Conservation (phyloP, 1,140 invertebrate genomes). For the Plodia interpunctella region DNA sequence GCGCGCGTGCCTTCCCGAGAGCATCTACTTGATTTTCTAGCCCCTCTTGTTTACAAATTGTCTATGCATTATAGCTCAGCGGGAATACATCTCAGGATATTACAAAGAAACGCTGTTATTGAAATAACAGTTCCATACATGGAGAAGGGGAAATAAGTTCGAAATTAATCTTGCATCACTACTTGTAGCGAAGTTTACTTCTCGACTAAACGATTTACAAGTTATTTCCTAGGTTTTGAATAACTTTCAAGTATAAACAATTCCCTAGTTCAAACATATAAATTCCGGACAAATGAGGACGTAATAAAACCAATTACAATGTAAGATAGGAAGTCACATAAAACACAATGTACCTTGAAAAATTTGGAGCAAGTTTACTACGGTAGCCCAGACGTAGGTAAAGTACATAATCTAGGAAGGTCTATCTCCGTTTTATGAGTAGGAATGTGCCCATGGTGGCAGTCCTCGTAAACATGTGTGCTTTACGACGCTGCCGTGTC, state of each 20-base stretch:
- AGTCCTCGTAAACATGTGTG: neutral
- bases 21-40: neutral
- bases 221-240: no score
- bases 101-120: neutral
- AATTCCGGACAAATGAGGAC: no score
- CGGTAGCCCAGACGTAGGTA: neutral
- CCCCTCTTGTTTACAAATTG: neutral
- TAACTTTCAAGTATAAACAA: no score
- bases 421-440: slow-evolving; percentile 7
- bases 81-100: neutral
- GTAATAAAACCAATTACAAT: no score
- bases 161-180: neutral
- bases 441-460: neutral
- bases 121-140: neutral
- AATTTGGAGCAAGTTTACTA: slow-evolving; percentile 2
- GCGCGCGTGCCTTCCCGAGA: neutral
- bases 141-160: neutral
- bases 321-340: no score
- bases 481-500: neutral
- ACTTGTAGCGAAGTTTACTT: no score
- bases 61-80: neutral
- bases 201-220: no score
- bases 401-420: slow-evolving; percentile 2
- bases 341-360: neutral
- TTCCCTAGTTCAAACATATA: no score